phyloP scores from a whole-genome alignment of 2,797 vertebrate genomes.

The Strix occidentalis region DNA sequence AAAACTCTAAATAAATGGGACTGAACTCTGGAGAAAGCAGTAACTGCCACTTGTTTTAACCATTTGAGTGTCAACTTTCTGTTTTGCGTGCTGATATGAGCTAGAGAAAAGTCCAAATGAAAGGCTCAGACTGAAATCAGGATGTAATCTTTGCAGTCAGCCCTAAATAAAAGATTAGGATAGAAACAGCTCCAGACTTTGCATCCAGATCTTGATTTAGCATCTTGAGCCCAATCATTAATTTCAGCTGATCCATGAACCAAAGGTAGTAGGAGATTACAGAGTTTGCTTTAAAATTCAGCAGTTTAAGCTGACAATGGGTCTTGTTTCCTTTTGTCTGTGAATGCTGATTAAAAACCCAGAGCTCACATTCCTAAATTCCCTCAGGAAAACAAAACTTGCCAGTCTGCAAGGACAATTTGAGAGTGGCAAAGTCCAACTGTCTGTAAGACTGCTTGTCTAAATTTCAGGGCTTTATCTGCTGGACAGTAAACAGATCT shows the following conservation, averaged over 20 bases:
- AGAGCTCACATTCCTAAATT: constrained; percentile 31
- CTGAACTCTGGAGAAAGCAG: background rate
- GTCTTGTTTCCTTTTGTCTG: constrained; percentile 52
- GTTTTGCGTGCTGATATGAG: background rate
- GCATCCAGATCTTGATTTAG: background rate
- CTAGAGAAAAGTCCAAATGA: background rate
- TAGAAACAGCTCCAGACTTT: constrained; percentile 1
- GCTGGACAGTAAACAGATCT: constrained; percentile 27
- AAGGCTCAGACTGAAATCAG: background rate
- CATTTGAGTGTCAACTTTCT: background rate
- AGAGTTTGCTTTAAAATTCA: constrained; percentile 29
- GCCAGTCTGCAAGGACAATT: background rate
- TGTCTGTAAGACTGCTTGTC: background rate
- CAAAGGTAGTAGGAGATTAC: constrained; percentile 14
- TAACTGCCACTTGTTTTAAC: background rate
- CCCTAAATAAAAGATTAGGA: background rate
- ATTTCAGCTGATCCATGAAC: background rate
- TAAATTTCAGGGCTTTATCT: constrained; percentile 19
- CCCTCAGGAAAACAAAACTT: constrained; percentile 5
- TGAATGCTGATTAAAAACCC: constrained; percentile 44
- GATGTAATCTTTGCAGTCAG: background rate
- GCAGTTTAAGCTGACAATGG: constrained; percentile 5
- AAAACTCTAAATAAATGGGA: background rate
- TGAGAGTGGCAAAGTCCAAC: background rate
- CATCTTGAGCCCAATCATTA: background rate